These are phyloP conservation scores for Bostrychus sinensis DNA, from an alignment of 2,113 vertebrate species.

Conservation along the genomic window DNA sequence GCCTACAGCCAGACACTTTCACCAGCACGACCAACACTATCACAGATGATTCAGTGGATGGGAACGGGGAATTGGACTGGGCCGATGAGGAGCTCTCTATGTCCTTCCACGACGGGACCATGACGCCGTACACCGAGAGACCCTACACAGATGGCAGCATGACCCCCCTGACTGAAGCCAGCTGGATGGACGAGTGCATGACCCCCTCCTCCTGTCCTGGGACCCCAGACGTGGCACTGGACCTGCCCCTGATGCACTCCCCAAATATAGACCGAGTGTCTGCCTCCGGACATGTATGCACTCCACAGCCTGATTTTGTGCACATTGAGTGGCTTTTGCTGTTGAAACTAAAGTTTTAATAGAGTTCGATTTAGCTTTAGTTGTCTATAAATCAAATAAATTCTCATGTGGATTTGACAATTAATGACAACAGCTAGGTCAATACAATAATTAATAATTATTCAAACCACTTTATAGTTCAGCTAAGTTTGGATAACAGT, in stretches of 20 bases:
- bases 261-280: conserved; percentile 86
- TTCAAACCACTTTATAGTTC: too few species aligned
- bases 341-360: background rate
- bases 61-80: conserved; percentile 78
- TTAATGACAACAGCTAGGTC: too few species aligned
- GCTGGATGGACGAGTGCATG: conserved; percentile 78
- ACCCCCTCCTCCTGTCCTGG: conserved; percentile 68
- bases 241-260: conserved; percentile 75
- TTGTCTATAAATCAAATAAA: too few species aligned
- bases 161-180: conserved; percentile 79
- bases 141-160: conserved; percentile 71
- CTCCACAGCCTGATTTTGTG: conserved; percentile 32
- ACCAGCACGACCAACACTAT: conserved; percentile 46
- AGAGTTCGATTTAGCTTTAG: background rate
- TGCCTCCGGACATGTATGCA: conserved; percentile 92
- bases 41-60: conserved; percentile 69
- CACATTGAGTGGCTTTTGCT: conserved; percentile 5
- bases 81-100: conserved; percentile 78
- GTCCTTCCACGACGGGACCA: conserved; percentile 67
- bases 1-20: conserved; percentile 79
- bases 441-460: too few species aligned
- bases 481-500: too few species aligned
- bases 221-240: conserved; percentile 68
- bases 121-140: conserved; percentile 79
- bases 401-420: too few species aligned